Percentiles rank a stretch among this genome's conserved stretches.
These are phyloP conservation scores for Drosophila albomicans DNA, from an alignment of 1,140 invertebrate species.

Conservation along the genomic window DNA sequence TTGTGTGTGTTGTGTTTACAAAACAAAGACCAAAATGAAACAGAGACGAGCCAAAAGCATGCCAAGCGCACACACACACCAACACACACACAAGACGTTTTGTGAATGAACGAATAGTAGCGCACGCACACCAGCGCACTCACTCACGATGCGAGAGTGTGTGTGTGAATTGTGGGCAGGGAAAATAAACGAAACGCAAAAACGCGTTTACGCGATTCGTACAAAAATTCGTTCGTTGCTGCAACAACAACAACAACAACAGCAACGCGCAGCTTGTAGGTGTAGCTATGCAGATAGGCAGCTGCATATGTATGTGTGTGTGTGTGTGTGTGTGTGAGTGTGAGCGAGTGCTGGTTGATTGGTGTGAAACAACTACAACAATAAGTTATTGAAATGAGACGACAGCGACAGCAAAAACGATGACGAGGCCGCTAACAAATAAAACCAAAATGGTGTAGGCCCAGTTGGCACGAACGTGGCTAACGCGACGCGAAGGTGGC, in stretches of 20 bases:
- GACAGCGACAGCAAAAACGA: constrained; percentile 50
- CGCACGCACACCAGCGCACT: constrained; percentile 54
- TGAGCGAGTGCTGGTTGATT: constrained; percentile 40
- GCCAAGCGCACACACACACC: constrained; percentile 49
- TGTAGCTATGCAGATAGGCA: constrained; percentile 67
- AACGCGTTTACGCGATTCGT: constrained; percentile 85
- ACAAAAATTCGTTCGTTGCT: constrained; percentile 71
- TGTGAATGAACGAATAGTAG: constrained; percentile 82
- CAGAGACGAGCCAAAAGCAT: constrained; percentile 66
- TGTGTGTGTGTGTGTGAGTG: constrained; percentile 22
- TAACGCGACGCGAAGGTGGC: constrained; percentile 38
- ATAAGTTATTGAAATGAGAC: constrained; percentile 80
- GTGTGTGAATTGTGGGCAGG: constrained; percentile 84
- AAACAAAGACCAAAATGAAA: constrained; percentile 73
- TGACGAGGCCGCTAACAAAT: constrained; percentile 53
- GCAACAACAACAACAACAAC: too few relatives aligned
- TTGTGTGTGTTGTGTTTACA: constrained; percentile 70
- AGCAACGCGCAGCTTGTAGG: constrained; percentile 52
- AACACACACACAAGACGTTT: constrained; percentile 54
- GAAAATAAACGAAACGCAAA: constrained; percentile 84
- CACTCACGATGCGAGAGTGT: constrained; percentile 54
- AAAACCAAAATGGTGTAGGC: constrained; percentile 81
- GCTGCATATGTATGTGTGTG: background rate
- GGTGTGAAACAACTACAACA: constrained; percentile 68
- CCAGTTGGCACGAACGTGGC: constrained; percentile 23